Evolutionary conservation across 2,797 vertebrate species (phyloP).

Genomic region (Enteromius thamalakanensis): DNA sequence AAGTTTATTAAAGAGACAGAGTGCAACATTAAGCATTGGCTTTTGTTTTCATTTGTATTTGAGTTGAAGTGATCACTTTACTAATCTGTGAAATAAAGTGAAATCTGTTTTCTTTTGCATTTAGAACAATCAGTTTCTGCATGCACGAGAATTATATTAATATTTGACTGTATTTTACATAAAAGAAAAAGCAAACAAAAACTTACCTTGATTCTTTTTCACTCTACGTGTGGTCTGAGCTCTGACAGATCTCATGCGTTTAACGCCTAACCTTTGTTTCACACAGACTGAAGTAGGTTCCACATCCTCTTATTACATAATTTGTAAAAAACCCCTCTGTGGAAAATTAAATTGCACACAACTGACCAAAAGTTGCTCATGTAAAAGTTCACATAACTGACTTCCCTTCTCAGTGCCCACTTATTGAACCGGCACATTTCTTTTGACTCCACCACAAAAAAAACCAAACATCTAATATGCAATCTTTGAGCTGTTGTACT

Average conservation of each 20-base stretch:
- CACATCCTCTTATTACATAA: conserved; percentile 37
- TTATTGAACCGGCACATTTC: not conserved
- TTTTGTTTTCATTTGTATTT: not conserved
- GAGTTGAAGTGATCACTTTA: not conserved
- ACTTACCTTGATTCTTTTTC: conserved; percentile 16
- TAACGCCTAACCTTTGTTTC: conserved; percentile 10
- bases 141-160: no score
- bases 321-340: conserved; percentile 35
- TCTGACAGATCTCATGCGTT: not conserved
- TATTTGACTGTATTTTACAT: not conserved
- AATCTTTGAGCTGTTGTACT: not conserved
- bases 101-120: not conserved
- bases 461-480: no score
- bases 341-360: conserved; percentile 33
- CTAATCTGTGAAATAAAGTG: no score
- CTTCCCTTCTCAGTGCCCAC: not conserved
- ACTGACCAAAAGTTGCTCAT: not conserved
- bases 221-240: not conserved
- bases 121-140: not conserved
- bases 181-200: no score
- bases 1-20: not conserved
- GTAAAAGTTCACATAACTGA: not conserved
- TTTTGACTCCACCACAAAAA: not conserved
- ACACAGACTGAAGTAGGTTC: conserved; percentile 22
- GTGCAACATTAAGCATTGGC: not conserved